These are phyloP conservation scores for Bugula neritina DNA, from an alignment of 2,888 invertebrate species.

Conservation along the genomic window DNA sequence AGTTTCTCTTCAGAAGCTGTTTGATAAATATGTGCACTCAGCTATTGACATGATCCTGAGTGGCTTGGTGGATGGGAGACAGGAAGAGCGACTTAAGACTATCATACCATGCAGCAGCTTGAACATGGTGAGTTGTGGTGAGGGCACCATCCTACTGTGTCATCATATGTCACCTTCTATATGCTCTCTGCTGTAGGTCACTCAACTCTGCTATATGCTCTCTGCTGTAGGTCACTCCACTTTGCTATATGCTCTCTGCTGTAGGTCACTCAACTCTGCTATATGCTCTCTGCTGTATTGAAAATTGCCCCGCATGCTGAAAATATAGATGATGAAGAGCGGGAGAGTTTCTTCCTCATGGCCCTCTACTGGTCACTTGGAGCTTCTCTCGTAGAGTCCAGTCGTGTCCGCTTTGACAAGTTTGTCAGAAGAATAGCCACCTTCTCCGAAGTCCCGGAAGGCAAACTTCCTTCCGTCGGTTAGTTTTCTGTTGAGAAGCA, in stretches of 20 bases:
- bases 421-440: conserved; percentile 23
- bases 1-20: conserved; percentile 28
- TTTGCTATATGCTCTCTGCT: conserved; percentile 28
- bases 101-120: conserved; percentile 25
- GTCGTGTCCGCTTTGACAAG: conserved; percentile 28
- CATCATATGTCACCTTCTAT: no score
- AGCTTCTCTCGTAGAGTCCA: conserved; percentile 26
- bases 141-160: neutral
- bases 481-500: neutral
- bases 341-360: conserved; percentile 28
- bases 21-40: conserved; percentile 29
- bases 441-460: neutral
- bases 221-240: no score
- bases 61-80: conserved; percentile 27
- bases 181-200: no score
- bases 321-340: neutral
- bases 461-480: conserved; percentile 10
- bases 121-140: conserved; percentile 23
- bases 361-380: conserved; percentile 31
- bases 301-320: neutral
- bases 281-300: conserved; percentile 28
- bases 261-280: conserved; percentile 28
- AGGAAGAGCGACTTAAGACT: conserved; percentile 27
- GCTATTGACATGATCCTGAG: conserved; percentile 29
- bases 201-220: no score